These are phyloP conservation scores for Colletes latitarsis DNA, from an alignment of 1,140 invertebrate genomes.

Conservation along the genomic window DNA sequence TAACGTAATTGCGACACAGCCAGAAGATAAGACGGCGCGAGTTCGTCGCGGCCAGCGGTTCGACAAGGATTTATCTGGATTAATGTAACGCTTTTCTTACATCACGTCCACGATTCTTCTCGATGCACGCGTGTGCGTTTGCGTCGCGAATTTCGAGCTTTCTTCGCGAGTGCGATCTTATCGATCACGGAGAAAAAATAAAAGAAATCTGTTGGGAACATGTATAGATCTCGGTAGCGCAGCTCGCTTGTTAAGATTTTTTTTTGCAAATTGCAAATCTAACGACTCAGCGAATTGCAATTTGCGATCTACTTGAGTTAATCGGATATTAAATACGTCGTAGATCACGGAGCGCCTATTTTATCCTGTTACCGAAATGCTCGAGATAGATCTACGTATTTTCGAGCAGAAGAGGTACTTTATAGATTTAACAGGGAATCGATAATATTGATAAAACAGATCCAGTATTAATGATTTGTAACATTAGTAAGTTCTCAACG, in stretches of 20 bases:
- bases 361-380: background rate
- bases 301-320: background rate
- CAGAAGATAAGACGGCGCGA: constrained; percentile 20
- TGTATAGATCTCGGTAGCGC: background rate
- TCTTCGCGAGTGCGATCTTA: background rate
- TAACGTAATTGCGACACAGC: constrained; percentile 19
- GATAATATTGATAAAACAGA: too few species aligned
- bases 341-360: background rate
- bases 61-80: constrained; percentile 33
- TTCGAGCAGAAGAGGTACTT: too few species aligned
- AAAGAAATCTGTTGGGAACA: background rate
- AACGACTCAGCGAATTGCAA: background rate
- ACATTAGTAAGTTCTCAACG: too few species aligned
- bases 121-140: background rate
- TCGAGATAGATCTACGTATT: background rate
- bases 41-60: constrained; percentile 23
- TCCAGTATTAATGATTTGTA: too few species aligned
- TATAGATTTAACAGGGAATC: too few species aligned
- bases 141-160: constrained; percentile 16
- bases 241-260: background rate
- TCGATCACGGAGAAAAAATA: background rate
- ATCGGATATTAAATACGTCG: background rate
- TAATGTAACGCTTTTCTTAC: constrained; percentile 21
- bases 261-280: background rate
- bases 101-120: constrained; percentile 26